A percentile compares a stretch with the other conserved stretches of the same genome.
These are phyloP conservation scores for Steatocranus sp. DNA, from an alignment of 2,797 vertebrate species.

Conservation along the genomic window DNA sequence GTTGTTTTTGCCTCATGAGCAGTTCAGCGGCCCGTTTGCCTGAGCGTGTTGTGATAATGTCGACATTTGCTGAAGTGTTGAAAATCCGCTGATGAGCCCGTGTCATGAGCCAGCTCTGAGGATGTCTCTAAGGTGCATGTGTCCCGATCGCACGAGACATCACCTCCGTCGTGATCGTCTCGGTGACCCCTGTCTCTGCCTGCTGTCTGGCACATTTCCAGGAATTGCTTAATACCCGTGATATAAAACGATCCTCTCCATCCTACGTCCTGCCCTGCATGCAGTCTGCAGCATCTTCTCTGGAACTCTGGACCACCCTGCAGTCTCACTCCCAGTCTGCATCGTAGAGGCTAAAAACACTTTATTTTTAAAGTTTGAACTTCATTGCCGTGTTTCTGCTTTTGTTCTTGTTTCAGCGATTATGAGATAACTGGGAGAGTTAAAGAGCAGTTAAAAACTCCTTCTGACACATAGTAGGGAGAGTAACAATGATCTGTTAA, in stretches of 20 bases:
- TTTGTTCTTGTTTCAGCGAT: not conserved
- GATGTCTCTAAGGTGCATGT: not conserved
- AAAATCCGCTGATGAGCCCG: not conserved
- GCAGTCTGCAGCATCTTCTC: slow-evolving; percentile 37
- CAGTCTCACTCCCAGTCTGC: not conserved
- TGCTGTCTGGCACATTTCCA: slow-evolving; percentile 19
- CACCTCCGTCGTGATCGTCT: not conserved
- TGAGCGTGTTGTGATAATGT: not conserved
- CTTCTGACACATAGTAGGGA: not conserved
- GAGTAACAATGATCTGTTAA: not conserved
- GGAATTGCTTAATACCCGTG: slow-evolving; percentile 34
- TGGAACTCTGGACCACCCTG: not conserved
- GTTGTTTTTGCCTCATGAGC: not conserved
- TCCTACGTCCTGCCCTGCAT: not conserved
- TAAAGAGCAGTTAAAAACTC: not conserved
- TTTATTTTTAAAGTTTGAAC: not conserved
- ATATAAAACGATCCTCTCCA: slow-evolving; percentile 2
- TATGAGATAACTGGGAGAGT: not conserved
- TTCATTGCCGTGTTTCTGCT: not conserved
- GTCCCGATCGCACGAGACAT: slow-evolving; percentile 17
- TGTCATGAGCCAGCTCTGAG: not conserved
- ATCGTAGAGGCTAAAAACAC: not conserved
- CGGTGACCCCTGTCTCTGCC: slow-evolving; percentile 7
- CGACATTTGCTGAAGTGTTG: not conserved
- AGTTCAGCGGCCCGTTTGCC: not conserved